Percentiles rank a stretch among this genome's conserved stretches.
Conservation (phyloP, 2,888 invertebrate genomes). For the Gasteruption jaculator region DNA sequence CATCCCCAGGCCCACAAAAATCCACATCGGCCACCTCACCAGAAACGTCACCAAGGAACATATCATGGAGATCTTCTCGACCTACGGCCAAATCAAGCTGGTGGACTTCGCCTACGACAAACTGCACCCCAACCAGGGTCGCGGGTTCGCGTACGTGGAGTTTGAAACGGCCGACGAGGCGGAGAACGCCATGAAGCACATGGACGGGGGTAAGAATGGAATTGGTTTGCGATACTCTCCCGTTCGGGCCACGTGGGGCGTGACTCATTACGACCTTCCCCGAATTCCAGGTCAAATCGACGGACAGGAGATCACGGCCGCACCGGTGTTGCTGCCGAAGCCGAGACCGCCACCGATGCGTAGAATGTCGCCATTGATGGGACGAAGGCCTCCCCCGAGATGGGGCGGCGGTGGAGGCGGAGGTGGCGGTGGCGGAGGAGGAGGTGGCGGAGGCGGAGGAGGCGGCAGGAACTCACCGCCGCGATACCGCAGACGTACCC, state of each 20-base stretch:
- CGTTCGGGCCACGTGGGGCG: background rate
- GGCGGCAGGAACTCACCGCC: slow-evolving; percentile 54
- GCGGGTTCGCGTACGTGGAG: slow-evolving; percentile 94
- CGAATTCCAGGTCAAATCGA: slow-evolving; percentile 78
- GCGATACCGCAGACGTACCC: slow-evolving; percentile 49
- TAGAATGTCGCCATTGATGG: slow-evolving; percentile 44
- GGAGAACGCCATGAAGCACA: slow-evolving; percentile 97
- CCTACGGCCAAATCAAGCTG: slow-evolving; percentile 79
- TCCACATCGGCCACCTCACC: slow-evolving; percentile 90
- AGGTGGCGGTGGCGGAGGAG: slow-evolving; percentile 52
- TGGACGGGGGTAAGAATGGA: slow-evolving; percentile 96
- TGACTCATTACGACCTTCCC: background rate
- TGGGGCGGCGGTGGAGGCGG: slow-evolving; percentile 55
- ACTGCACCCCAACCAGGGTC: slow-evolving; percentile 80
- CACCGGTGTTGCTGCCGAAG: slow-evolving; percentile 83
- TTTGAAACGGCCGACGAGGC: slow-evolving; percentile 92
- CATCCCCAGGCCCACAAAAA: slow-evolving; percentile 85
- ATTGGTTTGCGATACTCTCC: too few relatives aligned
- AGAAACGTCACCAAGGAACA: slow-evolving; percentile 91
- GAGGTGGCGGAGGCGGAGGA: slow-evolving; percentile 45
- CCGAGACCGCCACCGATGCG: slow-evolving; percentile 59
- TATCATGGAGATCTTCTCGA: slow-evolving; percentile 85
- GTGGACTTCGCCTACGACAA: slow-evolving; percentile 90
- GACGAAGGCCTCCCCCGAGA: slow-evolving; percentile 57
- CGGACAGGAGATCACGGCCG: slow-evolving; percentile 92